These are phyloP conservation scores for Craniophora ligustri DNA, from an alignment of 2,888 invertebrate genomes.

Conservation along the genomic window DNA sequence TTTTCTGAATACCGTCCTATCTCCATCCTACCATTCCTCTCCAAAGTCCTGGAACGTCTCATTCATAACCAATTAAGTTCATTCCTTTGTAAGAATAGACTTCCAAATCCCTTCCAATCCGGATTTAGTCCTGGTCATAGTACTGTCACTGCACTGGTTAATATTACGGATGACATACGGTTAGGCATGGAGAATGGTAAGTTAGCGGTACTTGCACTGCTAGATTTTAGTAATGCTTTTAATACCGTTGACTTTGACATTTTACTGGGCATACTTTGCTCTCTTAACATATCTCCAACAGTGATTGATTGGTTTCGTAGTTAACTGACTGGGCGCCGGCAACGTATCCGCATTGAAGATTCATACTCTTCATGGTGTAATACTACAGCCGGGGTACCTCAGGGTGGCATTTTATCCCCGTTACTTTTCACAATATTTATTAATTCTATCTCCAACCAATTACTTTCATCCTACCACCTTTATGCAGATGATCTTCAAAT, in stretches of 20 bases:
- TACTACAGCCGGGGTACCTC: not conserved
- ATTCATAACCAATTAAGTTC: not conserved
- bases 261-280: not conserved
- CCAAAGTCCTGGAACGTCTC: not conserved
- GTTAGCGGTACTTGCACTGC: not conserved
- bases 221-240: not conserved
- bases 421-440: not conserved
- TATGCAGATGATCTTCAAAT: conserved; percentile 2
- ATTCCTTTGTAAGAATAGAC: not conserved
- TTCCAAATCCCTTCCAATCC: not conserved
- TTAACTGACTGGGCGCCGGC: not conserved
- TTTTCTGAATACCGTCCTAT: not conserved
- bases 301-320: not conserved
- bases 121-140: not conserved
- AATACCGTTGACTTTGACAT: not conserved
- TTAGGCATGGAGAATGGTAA: not conserved
- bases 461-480: conserved; percentile 1
- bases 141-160: not conserved
- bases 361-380: not conserved
- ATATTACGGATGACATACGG: not conserved
- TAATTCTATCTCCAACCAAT: not conserved
- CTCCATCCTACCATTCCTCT: not conserved
- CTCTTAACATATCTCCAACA: not conserved
- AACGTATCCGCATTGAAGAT: not conserved
- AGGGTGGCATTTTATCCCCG: not conserved